Conservation (phyloP, 2,797 vertebrate species). For the Hylomyscus alleni region DNA sequence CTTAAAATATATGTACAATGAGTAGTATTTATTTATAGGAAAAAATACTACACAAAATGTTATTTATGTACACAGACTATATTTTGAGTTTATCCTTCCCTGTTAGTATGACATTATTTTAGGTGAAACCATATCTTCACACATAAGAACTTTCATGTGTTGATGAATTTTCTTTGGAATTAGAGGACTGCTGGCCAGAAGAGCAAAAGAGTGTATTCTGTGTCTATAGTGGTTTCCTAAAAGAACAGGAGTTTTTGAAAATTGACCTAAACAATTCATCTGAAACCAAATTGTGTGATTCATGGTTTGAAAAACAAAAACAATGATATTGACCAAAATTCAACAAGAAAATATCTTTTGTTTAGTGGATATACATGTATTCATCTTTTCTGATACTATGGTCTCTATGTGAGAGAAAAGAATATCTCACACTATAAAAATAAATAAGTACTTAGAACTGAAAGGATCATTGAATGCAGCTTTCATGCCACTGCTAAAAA, state of each 20-base stretch:
- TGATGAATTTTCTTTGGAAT: not conserved
- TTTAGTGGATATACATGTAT: not conserved
- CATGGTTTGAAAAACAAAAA: not conserved
- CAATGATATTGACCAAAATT: not conserved
- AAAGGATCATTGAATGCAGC: not conserved
- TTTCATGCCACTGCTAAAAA: not conserved
- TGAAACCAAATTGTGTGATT: not conserved
- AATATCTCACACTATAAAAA: not conserved
- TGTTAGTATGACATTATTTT: not conserved
- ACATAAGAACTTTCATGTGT: not conserved
- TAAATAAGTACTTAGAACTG: not conserved
- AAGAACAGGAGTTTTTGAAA: conserved; percentile 13
- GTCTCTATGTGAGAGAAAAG: conserved; percentile 12
- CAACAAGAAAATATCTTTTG: not conserved
- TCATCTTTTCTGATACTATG: conserved; percentile 24
- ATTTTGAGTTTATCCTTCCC: not conserved
- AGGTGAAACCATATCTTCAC: not conserved
- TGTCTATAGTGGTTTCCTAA: not conserved
- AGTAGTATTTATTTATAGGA: not conserved
- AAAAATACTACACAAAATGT: not conserved
- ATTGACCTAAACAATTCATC: not conserved
- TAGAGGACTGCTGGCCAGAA: not conserved
- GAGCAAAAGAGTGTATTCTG: not conserved
- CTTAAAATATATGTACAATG: conserved; percentile 39
- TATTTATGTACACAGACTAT: not conserved